Conservation (phyloP, 2,797 vertebrate species). For the Ctenopoma kingsleyae region DNA sequence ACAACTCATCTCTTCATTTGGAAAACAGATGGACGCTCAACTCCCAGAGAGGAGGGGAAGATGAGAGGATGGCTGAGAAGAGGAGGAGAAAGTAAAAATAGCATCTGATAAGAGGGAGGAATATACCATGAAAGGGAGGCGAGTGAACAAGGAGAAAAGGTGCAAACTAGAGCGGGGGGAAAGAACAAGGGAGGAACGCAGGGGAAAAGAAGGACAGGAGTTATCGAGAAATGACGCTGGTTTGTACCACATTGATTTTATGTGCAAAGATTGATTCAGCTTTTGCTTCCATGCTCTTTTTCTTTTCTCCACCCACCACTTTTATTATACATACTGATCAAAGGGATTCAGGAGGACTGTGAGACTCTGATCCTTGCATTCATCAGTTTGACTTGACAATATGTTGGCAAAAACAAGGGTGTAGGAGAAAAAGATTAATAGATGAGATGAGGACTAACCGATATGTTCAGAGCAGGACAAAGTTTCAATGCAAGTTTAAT, state of each 20-base stretch:
- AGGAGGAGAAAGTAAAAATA: constrained; percentile 63
- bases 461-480: no score
- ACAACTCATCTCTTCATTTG: constrained; percentile 68
- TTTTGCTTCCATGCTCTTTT: constrained; percentile 23
- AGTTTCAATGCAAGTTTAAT: no score
- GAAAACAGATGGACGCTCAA: constrained; percentile 69
- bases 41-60: constrained; percentile 31
- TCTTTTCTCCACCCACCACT: constrained; percentile 2
- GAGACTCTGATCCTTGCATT: constrained; percentile 10
- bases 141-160: constrained; percentile 37
- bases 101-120: constrained; percentile 48
- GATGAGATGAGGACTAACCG: no score
- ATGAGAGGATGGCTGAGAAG: constrained; percentile 28
- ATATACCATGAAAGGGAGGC: constrained; percentile 36
- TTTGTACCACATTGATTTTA: constrained; percentile 67
- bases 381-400: constrained; percentile 20
- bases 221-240: constrained; percentile 44
- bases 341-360: constrained; percentile 14
- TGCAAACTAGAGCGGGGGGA: constrained; percentile 35
- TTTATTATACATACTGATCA: constrained; percentile 32
- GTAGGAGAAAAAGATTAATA: no score
- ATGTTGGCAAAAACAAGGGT: no score
- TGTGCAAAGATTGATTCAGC: constrained; percentile 62
- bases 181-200: not conserved
- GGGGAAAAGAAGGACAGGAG: constrained; percentile 43